Conservation (phyloP, 2,113 vertebrate species). For the Gavialis gangeticus region DNA sequence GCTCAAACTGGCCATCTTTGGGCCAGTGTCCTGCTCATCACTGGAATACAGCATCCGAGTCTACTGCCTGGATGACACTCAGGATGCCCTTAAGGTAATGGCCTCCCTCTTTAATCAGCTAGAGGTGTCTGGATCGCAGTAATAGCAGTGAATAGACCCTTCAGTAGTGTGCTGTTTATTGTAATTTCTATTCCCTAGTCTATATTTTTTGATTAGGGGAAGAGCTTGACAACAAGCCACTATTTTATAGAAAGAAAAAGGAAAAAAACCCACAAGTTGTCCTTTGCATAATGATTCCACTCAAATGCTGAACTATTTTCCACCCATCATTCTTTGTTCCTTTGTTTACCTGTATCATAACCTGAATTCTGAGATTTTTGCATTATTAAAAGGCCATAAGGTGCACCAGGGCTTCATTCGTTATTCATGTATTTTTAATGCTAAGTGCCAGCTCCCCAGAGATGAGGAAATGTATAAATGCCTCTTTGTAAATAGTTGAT, state of each 20-base stretch:
- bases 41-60: constrained; percentile 94
- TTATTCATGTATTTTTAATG: constrained; percentile 80
- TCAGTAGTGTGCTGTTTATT: neutral
- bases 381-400: constrained; percentile 76
- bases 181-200: neutral
- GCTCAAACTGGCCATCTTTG: constrained; percentile 93
- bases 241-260: constrained; percentile 35
- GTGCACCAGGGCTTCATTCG: constrained; percentile 65
- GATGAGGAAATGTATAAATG: constrained; percentile 73
- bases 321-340: neutral
- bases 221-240: constrained; percentile 50
- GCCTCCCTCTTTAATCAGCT: neutral
- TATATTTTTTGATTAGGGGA: constrained; percentile 39
- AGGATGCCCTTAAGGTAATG: constrained; percentile 92
- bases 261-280: neutral
- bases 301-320: neutral
- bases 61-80: constrained; percentile 94
- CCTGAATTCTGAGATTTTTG: constrained; percentile 70
- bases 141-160: neutral
- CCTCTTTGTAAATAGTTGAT: constrained; percentile 76
- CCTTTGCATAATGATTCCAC: neutral
- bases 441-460: constrained; percentile 73
- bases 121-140: neutral
- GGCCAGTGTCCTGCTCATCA: constrained; percentile 88
- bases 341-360: constrained; percentile 74